Evolutionary conservation across 1,140 invertebrate genomes (phyloP), one percentile per base, ranked within the genome.

Genomic region (Calosoma granatense): DNA sequence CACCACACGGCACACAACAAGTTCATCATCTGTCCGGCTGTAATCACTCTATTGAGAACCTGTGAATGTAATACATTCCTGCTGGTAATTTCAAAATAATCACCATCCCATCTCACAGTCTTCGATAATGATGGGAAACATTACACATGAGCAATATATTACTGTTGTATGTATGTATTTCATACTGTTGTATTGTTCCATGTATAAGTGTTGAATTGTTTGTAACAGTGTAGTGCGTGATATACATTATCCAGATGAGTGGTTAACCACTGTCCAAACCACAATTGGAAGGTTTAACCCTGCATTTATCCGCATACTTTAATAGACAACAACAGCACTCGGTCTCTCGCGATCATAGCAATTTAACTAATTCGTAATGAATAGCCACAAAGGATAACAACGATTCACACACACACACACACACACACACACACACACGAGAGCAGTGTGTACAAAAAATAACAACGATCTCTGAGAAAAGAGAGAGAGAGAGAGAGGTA

Each of bases 281-380:
- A 54, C 53, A 54, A 47, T 47, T 47, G 41, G 41, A 47, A 12
- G 41, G 41, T 47, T 47, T 47, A 54, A 54, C 53, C 53, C 53
- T 54, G 23, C 53, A 54, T 22, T 54, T 54, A 54, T 23, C 53
- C 53, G 15, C 41, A 47, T 53, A 53, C 51, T 53, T 53, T 53
- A 53, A 53, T 47, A 47, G 41, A 47, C 41, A 11, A 47, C 15
- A 12, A 17, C 17, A 17, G 9, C 41, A 47, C 3, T 9, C 15
- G 4, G 9, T 47, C 6, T 12, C 51, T 53, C 6, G 20, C 19
- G 17, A 53, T 53, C 11, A 53, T 53, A 53, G 51, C 51, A 53
- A 53, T 53, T 53, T 20, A 53, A 22, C 51, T 53, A 53, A 53
- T 53, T 20, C 21, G 17, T 53, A 53, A 53, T 53, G 51, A 53